Base-by-base conservation (phyloP, 2,797 vertebrate species). In the Pelochelys cantorii region DNA sequence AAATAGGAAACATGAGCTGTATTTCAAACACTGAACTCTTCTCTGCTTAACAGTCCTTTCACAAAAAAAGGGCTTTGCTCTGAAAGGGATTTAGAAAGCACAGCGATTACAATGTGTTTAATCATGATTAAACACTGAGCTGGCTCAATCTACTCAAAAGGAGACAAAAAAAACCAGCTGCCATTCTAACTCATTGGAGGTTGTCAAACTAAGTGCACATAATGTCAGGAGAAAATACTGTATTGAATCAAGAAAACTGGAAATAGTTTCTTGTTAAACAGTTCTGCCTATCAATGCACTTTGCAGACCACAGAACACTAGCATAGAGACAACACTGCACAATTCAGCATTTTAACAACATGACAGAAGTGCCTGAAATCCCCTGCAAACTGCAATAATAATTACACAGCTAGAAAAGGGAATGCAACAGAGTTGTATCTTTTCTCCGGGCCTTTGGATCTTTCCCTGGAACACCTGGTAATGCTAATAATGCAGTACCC, bases 121-220 rank as follows among this genome's bases (percentile, higher is more conserved):
- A 96, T 95, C 90, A 92, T 3, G 79, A 95, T 94, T 93, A 97
- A 96, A 94, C 60, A 94, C 90, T 79, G 92, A 95, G 95, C 91
- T 94, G 95, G 94, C 81, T 97, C 90, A 96, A 95, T 89, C 92
- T 90, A 91, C 93, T 94, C 92, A 79, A 92, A 95, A 92, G 93
- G 86, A 88, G 93, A 95, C 91, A 94, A 95, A 95, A 95, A 93
- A 95, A 90, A 93, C 92, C 86, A 86, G 79, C 96, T 93, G 96
- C 90, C 95, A 94, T 94, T 93, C 84, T 94, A 92, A 94, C 90
- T 90, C 80, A 7, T 81, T 79, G 94, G 85, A 96, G 20, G n/a
- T 65, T 95, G 90, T 97, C 91, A 93, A 11, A 90, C 91, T 96
- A 91, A 93, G 85, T 89, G 92, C 96, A 80, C 93, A 93, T 94